Evolutionary conservation across 2,113 vertebrate genomes (phyloP).

Genomic region (Platanista minor): DNA sequence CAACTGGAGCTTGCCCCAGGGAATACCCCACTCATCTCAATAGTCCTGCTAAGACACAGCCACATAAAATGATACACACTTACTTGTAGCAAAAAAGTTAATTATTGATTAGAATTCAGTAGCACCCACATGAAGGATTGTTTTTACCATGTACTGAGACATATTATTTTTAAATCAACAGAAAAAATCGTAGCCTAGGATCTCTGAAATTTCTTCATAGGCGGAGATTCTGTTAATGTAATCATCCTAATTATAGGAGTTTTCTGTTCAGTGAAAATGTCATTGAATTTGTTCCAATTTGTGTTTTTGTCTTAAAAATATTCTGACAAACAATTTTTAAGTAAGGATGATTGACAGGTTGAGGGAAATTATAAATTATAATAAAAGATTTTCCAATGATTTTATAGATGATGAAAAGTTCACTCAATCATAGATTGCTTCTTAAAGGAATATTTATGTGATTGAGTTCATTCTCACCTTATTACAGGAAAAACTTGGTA

Average conservation of each 20-base stretch:
- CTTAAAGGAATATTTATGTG: neutral
- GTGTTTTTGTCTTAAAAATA: constrained; percentile 12
- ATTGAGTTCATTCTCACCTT: neutral
- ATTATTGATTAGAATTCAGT: neutral
- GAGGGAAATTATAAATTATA: neutral
- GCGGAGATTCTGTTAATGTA: neutral
- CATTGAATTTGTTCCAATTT: constrained; percentile 48
- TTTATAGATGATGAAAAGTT: constrained; percentile 19
- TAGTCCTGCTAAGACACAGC: neutral
- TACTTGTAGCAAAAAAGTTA: neutral
- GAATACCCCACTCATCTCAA: neutral
- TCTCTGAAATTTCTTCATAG: neutral
- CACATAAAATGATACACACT: neutral
- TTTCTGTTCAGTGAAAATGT: neutral
- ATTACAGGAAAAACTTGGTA: neutral
- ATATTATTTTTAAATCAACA: neutral
- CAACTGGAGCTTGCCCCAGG: neutral
- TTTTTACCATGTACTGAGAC: neutral
- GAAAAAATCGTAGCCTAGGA: neutral
- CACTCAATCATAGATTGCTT: neutral
- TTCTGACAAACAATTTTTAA: neutral
- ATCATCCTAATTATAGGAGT: neutral
- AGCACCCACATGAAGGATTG: neutral
- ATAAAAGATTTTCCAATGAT: constrained; percentile 11
- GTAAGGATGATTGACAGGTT: constrained; percentile 35